phyloP scores from a whole-genome alignment of 23 tunicate species.

The Phallusia fumigata region DNA sequence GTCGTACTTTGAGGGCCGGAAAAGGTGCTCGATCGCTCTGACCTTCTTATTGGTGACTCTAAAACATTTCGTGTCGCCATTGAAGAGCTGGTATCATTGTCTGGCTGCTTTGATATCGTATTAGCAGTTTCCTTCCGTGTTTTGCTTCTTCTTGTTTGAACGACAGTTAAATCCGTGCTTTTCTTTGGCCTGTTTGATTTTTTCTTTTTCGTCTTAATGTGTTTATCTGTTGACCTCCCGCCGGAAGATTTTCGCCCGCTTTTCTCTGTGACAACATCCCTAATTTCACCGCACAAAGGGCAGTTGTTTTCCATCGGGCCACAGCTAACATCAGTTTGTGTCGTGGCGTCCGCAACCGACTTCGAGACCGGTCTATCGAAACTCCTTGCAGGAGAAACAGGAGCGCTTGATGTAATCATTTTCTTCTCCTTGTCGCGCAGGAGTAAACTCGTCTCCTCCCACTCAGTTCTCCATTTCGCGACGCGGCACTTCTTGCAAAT shows the following conservation, averaged over 20 bases:
- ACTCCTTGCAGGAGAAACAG: not conserved
- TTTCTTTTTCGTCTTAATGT: not conserved
- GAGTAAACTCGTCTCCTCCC: not conserved
- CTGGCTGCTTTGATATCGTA: not conserved
- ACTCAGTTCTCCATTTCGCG: conserved; percentile 10
- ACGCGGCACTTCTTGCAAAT: conserved; percentile 68
- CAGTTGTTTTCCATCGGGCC: not conserved
- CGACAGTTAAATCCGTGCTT: not conserved
- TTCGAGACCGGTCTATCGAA: not conserved
- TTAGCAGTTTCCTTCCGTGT: not conserved
- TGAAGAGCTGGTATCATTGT: not conserved
- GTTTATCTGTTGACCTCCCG: not conserved
- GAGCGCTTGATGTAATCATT: not conserved
- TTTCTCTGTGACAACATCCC: not conserved
- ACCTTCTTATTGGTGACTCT: not conserved
- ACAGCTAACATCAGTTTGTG: not conserved
- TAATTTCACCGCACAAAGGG: not conserved
- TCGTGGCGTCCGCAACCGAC: conserved; percentile 9
- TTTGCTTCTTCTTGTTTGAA: too few species aligned
- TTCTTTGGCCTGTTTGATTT: not conserved
- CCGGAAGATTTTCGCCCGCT: not conserved
- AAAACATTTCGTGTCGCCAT: not conserved
- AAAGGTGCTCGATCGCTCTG: not conserved
- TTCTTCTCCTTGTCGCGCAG: not conserved
- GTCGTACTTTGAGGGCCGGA: not conserved